Evolutionary conservation across 2,888 invertebrate genomes (phyloP).

Genomic region (Tetranychus piercei): DNA sequence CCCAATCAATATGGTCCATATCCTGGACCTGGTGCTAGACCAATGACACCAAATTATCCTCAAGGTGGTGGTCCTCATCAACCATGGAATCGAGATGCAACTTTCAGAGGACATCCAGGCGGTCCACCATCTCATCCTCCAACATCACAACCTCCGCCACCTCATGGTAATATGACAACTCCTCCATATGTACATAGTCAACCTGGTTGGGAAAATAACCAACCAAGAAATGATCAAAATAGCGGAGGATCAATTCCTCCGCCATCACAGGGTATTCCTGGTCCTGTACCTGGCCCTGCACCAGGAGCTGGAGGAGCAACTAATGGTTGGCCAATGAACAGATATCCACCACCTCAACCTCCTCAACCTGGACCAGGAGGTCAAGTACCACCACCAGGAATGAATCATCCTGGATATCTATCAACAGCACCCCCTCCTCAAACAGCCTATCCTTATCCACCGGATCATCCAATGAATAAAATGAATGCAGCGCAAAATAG

Average conservation of each 20-base stretch:
- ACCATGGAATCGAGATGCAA: neutral
- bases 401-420: neutral
- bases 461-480: neutral
- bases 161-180: neutral
- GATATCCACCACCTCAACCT: neutral
- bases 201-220: slow-evolving; percentile 2
- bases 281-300: neutral
- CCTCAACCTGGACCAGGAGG: neutral
- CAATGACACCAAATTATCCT: neutral
- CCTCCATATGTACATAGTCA: neutral
- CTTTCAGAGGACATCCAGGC: neutral
- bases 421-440: neutral
- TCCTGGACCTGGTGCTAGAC: neutral
- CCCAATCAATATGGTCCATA: neutral
- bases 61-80: neutral
- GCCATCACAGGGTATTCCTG: neutral
- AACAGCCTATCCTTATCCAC: neutral
- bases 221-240: neutral
- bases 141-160: neutral
- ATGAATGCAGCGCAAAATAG: slow-evolving; percentile 6
- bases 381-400: neutral
- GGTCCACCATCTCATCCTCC: neutral
- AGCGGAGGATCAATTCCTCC: neutral
- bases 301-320: neutral
- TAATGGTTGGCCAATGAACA: neutral